These are phyloP conservation scores for Amphimallon solstitiale DNA, from an alignment of 2,888 invertebrate species.

Conservation along the genomic window DNA sequence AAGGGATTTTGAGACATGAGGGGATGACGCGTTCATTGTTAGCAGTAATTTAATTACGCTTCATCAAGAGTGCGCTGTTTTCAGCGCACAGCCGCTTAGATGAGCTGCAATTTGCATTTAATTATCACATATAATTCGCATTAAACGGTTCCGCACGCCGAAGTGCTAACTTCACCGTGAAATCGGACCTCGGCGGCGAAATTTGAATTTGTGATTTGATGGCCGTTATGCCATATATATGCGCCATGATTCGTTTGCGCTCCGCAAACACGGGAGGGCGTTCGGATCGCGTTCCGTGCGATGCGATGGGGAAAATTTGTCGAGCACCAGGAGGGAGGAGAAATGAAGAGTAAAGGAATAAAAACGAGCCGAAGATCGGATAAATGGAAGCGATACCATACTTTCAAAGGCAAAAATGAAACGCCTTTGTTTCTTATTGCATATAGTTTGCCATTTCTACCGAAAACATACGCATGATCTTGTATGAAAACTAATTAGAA, in stretches of 20 bases:
- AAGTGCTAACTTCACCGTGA: constrained; percentile 59
- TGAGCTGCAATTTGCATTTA: constrained; percentile 65
- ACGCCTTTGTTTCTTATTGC: too few relatives aligned
- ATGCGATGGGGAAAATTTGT: too few relatives aligned
- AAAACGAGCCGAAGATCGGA: not conserved
- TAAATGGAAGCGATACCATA: not conserved
- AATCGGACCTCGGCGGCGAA: constrained; percentile 56
- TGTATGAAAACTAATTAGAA: too few relatives aligned
- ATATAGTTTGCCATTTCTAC: too few relatives aligned
- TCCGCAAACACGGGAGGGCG: constrained; percentile 33
- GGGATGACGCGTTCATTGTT: constrained; percentile 58
- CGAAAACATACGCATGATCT: too few relatives aligned
- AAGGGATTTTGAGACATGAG: constrained; percentile 37
- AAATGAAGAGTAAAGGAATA: not conserved
- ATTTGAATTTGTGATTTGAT: constrained; percentile 59
- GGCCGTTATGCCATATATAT: constrained; percentile 39
- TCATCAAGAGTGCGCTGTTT: constrained; percentile 65
- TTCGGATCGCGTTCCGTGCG: not conserved
- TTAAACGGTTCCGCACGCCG: constrained; percentile 58
- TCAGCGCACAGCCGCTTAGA: constrained; percentile 63
- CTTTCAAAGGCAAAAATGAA: not conserved
- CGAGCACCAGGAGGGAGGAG: too few relatives aligned
- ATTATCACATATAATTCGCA: constrained; percentile 65
- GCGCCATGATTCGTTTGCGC: constrained; percentile 40
- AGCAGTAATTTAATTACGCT: constrained; percentile 62